Evolutionary conservation across 2,797 vertebrate genomes (phyloP).

Genomic region (Gallinago stenura): DNA sequence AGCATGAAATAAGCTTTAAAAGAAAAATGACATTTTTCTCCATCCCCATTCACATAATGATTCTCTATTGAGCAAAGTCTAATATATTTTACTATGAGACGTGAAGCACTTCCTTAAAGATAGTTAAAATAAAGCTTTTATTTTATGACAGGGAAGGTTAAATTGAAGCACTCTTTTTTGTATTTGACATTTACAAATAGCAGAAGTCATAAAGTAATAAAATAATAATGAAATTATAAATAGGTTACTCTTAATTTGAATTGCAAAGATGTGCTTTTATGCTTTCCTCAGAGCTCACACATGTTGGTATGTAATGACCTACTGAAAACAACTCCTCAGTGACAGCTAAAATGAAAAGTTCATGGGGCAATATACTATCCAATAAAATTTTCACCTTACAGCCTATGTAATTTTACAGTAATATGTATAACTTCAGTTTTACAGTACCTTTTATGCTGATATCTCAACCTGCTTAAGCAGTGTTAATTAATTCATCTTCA

Average conservation of each 20-base stretch:
- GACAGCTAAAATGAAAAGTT: not conserved
- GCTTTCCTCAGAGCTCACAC: slow-evolving; percentile 1
- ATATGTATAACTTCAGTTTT: not conserved
- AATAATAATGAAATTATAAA: slow-evolving; percentile 69
- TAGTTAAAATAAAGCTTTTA: slow-evolving; percentile 1
- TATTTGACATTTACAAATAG: slow-evolving; percentile 58
- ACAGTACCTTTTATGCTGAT: not conserved
- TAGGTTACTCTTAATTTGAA: slow-evolving; percentile 56
- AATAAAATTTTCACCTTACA: not conserved
- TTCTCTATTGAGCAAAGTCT: not conserved
- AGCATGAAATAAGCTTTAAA: not conserved
- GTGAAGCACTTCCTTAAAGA: not conserved
- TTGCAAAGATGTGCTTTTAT: slow-evolving; percentile 46
- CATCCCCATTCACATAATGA: not conserved
- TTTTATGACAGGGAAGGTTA: slow-evolving; percentile 43
- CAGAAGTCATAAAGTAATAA: slow-evolving; percentile 22
- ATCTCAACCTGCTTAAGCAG: not conserved
- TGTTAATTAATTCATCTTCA: not conserved
- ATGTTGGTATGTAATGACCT: not conserved
- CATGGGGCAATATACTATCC: not conserved
- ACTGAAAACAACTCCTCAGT: not conserved
- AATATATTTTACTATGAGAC: slow-evolving; percentile 3
- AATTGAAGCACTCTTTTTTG: not conserved
- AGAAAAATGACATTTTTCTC: not conserved
- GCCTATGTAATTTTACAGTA: not conserved